These are phyloP conservation scores for Andricus curvator DNA, from an alignment of 2,888 invertebrate genomes.

Conservation along the genomic window DNA sequence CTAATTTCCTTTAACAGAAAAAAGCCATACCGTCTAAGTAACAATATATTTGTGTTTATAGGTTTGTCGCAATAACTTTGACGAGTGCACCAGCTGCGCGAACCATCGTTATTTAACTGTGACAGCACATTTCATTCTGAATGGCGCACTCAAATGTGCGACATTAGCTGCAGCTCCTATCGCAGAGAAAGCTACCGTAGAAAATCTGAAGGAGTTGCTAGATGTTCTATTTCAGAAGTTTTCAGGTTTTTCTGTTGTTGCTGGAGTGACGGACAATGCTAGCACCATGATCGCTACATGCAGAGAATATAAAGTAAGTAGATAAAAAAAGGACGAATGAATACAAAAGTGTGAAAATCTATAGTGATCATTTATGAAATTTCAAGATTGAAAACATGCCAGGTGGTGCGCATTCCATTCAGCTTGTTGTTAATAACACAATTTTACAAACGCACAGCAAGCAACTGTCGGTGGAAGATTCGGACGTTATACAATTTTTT, in stretches of 20 bases:
- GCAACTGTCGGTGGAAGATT: too few species aligned
- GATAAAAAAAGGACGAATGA: too few species aligned
- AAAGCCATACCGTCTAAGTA: background rate
- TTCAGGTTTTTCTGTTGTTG: constrained; percentile 46
- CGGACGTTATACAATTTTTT: too few species aligned
- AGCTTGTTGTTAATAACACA: too few species aligned
- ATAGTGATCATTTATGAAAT: too few species aligned
- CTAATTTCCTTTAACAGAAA: background rate
- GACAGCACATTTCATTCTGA: background rate
- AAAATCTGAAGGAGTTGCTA: background rate
- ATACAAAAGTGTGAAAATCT: too few species aligned
- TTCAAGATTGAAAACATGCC: too few species aligned
- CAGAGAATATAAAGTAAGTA: too few species aligned
- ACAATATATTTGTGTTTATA: background rate
- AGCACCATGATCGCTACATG: too few species aligned
- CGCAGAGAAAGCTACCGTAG: background rate
- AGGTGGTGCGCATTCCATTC: too few species aligned
- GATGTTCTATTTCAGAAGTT: background rate
- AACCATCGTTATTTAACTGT: background rate
- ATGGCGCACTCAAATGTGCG: background rate
- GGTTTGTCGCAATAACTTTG: constrained; percentile 8
- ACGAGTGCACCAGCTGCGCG: constrained; percentile 20
- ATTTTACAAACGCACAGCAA: too few species aligned
- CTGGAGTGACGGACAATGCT: constrained; percentile 24
- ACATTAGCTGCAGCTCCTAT: background rate